Base-by-base conservation (phyloP, 2,888 invertebrate genomes). In the Zygogramma bicolorata region DNA sequence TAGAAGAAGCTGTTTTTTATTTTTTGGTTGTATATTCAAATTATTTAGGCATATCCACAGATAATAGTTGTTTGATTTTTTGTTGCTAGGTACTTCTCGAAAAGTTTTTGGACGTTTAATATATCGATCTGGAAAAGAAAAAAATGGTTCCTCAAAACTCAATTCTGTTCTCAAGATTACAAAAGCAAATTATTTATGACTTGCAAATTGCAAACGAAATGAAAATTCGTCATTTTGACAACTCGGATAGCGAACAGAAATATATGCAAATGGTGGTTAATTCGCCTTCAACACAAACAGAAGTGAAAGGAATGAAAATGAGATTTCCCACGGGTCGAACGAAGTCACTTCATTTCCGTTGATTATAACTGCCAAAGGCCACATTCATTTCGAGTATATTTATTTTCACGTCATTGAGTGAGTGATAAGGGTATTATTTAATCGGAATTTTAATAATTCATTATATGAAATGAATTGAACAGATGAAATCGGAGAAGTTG, bases 311-410 rank as follows among this genome's bases (percentile, higher is more conserved):
- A 53, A 53, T 53, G 53, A 53, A 27, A 53, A 53, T 53, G 22
- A 53, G 8, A 53, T 53, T 53, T 53, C 53, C 25, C 53, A 53
- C n/a, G 53, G 27, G 53, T 53, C 22, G 22, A 53, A 53, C 53
- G 53, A 25, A 25, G 27, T 22, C 53, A 27, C 53, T 53, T 53
- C 27, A 53, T 53, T 53, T 53, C 53, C 27, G 25, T 53, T 53
- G 25, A 53, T 53, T 53, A 53, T n/a, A 53, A 25, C 27, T 25
- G 53, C 27, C 53, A 46, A 20, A 53, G 27, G 53, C 53, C 53
- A 27, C 53, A 25, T 22, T 53, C 53, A 53, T 53, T 53, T 53
- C 25, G 27, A 6, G n/a, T 53, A 25, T 27, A 53, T 53, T 53
- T 27, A 53, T 53, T 53, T 25, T 27, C 53, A 25, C 27, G 53